Evolutionary conservation across 2,113 vertebrate species (phyloP).

Genomic region (Oryctolagus cuniculus): DNA sequence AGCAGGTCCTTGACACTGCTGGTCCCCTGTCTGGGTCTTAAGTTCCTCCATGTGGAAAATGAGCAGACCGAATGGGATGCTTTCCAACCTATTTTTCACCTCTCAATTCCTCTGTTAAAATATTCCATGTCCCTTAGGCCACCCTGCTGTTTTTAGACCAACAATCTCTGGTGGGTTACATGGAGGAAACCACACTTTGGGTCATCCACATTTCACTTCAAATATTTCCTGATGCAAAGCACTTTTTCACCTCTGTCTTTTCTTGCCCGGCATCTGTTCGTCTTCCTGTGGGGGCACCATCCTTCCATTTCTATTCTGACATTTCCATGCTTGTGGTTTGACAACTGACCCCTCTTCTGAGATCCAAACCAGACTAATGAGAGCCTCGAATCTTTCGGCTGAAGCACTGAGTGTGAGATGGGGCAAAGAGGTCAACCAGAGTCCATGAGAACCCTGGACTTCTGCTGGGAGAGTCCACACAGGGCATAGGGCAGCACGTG

Average conservation of each 20-base stretch:
- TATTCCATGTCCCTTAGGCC: conserved; percentile 55
- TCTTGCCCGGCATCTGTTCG: not conserved
- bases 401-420: not conserved
- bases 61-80: conserved; percentile 31
- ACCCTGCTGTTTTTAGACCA: not conserved
- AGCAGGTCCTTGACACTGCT: not conserved
- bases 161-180: not conserved
- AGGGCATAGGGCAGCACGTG: not conserved
- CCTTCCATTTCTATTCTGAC: not conserved
- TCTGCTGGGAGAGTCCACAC: not conserved
- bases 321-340: not conserved
- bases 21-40: conserved; percentile 5
- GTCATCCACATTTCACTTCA: not conserved
- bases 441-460: not conserved
- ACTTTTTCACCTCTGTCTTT: not conserved
- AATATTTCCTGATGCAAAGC: not conserved
- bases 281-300: not conserved
- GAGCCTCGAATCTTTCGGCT: not conserved
- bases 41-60: conserved; percentile 44
- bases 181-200: not conserved
- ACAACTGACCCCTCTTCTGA: not conserved
- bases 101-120: conserved; percentile 63
- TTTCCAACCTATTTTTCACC: conserved; percentile 34
- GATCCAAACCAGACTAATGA: not conserved
- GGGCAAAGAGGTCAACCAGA: not conserved